Evolutionary conservation across 2,888 invertebrate species (phyloP).

Genomic region (Pimpla rufipes): DNA sequence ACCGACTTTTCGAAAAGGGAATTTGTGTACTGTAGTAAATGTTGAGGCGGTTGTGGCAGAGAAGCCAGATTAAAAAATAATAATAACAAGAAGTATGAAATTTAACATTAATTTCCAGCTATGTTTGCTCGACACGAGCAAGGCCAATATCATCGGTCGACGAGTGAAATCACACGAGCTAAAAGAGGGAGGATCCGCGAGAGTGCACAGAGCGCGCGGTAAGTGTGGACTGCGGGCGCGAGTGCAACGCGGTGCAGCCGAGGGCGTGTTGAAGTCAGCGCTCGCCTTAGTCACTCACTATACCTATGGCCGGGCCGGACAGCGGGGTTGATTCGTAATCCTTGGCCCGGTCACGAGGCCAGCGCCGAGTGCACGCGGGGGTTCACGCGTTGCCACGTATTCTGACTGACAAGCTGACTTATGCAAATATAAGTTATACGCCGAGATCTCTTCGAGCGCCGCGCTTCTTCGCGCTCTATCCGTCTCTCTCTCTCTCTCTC

Average conservation of each 20-base stretch:
- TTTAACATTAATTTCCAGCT: neutral
- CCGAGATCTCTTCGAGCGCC: conserved; percentile 48
- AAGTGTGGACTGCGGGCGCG: conserved; percentile 22
- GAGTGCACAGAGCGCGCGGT: conserved; percentile 17
- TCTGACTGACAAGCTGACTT: conserved; percentile 85
- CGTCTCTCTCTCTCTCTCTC: conserved; percentile 29
- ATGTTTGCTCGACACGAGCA: conserved; percentile 14
- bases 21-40: no score
- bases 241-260: conserved; percentile 38
- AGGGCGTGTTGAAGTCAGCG: conserved; percentile 60
- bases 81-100: neutral
- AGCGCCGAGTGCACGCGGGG: conserved; percentile 71
- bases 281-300: conserved; percentile 50
- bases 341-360: conserved; percentile 68
- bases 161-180: conserved; percentile 30
- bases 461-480: conserved; percentile 33
- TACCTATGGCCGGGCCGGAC: conserved; percentile 67
- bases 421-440: conserved; percentile 79
- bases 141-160: conserved; percentile 6
- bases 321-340: conserved; percentile 67
- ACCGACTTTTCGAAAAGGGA: no score
- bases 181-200: conserved; percentile 32
- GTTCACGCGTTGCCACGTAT: conserved; percentile 84
- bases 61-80: no score
- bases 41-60: no score